Conservation (phyloP, 2,888 invertebrate species). For the Lasioglossum lativentre region DNA sequence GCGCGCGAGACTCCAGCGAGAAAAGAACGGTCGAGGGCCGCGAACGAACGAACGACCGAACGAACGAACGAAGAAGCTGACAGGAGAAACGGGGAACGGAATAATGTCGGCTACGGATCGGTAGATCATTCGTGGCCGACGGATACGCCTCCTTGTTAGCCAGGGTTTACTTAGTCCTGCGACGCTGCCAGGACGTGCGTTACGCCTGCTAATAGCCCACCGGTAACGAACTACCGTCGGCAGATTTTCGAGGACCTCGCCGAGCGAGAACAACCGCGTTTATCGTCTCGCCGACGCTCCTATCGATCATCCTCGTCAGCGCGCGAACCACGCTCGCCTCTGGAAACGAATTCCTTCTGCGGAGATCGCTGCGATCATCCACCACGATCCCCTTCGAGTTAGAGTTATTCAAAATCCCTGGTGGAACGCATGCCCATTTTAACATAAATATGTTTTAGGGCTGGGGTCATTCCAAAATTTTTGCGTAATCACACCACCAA, state of each 20-base stretch:
- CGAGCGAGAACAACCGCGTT: conserved; percentile 67
- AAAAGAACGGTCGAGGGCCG: conserved; percentile 1
- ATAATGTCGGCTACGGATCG: conserved; percentile 78
- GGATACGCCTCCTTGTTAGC: conserved; percentile 84
- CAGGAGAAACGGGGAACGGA: conserved; percentile 50
- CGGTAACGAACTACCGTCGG: conserved; percentile 83
- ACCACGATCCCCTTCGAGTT: neutral
- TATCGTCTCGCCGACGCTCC: conserved; percentile 66
- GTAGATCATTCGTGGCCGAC: conserved; percentile 81
- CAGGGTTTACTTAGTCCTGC: conserved; percentile 81
- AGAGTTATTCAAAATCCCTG: neutral
- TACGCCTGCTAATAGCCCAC: conserved; percentile 84
- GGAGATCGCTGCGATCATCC: conserved; percentile 39
- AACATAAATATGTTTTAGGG: too few species aligned
- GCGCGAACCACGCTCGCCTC: conserved; percentile 54
- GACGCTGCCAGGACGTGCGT: conserved; percentile 80
- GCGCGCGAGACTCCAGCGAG: conserved; percentile 22
- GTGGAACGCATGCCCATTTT: too few species aligned
- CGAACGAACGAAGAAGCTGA: neutral
- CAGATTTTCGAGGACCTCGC: conserved; percentile 70
- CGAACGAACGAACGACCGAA: neutral
- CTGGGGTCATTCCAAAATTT: too few species aligned
- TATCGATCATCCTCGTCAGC: conserved; percentile 71
- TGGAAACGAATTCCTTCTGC: conserved; percentile 65
- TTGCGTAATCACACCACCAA: too few species aligned